A percentile compares a stretch with the other conserved stretches of the same genome.
Conservation (phyloP, 2,888 invertebrate species). For the Sussaba pulchella region DNA sequence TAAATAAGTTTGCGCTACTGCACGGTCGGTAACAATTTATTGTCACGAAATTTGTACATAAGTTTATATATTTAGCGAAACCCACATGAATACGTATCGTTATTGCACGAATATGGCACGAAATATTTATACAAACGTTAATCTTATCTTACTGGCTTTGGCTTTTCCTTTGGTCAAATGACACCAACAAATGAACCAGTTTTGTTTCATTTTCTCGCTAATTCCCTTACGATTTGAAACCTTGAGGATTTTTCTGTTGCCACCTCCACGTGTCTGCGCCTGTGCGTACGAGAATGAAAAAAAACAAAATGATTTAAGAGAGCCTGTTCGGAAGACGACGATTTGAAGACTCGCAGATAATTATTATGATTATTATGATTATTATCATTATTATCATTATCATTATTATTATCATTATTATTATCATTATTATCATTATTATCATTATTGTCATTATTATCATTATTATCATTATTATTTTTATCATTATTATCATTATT, state of each 20-base stretch:
- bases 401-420: too few relatives aligned
- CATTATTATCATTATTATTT: too few relatives aligned
- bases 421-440: too few relatives aligned
- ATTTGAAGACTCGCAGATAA: too few relatives aligned
- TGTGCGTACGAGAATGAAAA: slow-evolving; percentile 71
- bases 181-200: too few relatives aligned
- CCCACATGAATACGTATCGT: slow-evolving; percentile 6
- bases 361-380: too few relatives aligned
- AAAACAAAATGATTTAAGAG: background rate
- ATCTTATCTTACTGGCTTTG: slow-evolving; percentile 29
- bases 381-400: too few relatives aligned
- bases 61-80: slow-evolving; percentile 18
- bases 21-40: slow-evolving; percentile 7
- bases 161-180: slow-evolving; percentile 43
- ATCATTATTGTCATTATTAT: too few relatives aligned
- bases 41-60: slow-evolving; percentile 51
- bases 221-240: slow-evolving; percentile 84
- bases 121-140: slow-evolving; percentile 29
- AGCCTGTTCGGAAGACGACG: background rate
- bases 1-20: background rate
- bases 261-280: slow-evolving; percentile 93
- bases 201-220: background rate
- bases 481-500: too few relatives aligned
- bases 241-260: slow-evolving; percentile 94
- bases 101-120: slow-evolving; percentile 54